Conservation (phyloP, 2,113 vertebrate species). For the Barbus barbus region DNA sequence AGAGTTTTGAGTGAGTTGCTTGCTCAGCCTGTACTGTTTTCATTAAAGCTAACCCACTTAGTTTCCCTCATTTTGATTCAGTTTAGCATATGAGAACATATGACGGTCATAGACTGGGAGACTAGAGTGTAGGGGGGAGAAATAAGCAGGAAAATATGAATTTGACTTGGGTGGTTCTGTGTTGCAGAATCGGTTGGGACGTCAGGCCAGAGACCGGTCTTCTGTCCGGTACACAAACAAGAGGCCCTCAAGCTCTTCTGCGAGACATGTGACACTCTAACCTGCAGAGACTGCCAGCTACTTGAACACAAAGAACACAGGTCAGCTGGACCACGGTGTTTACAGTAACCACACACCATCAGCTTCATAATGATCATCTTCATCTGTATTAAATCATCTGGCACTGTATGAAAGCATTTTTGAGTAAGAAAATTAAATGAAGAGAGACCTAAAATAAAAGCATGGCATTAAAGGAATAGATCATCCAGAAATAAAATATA, state of each 20-base stretch:
- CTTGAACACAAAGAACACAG: conserved; percentile 99
- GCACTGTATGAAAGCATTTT: neutral
- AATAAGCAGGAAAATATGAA: neutral
- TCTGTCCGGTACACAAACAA: conserved; percentile 97
- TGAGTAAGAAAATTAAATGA: neutral
- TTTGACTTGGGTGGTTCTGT: neutral
- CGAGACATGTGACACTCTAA: conserved; percentile 97
- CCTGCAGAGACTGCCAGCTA: conserved; percentile 97
- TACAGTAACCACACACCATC: neutral
- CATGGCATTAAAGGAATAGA: neutral
- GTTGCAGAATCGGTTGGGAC: conserved; percentile 87
- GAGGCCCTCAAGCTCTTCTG: conserved; percentile 98
- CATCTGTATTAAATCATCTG: neutral
- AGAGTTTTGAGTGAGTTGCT: conserved; percentile 38
- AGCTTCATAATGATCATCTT: too few species aligned
- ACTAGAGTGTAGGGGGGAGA: neutral
- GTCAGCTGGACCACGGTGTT: conserved; percentile 63
- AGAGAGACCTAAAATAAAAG: neutral
- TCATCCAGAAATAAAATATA: neutral
- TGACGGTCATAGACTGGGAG: conserved; percentile 23
- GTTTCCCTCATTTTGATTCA: conserved; percentile 18
- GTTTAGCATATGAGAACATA: conserved; percentile 41
- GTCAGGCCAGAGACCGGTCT: conserved; percentile 92
- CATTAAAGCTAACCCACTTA: conserved; percentile 39
- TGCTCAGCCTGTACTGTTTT: conserved; percentile 34